Evolutionary conservation across 2,888 invertebrate species (phyloP).

Genomic region (Luperina nickerlii): DNA sequence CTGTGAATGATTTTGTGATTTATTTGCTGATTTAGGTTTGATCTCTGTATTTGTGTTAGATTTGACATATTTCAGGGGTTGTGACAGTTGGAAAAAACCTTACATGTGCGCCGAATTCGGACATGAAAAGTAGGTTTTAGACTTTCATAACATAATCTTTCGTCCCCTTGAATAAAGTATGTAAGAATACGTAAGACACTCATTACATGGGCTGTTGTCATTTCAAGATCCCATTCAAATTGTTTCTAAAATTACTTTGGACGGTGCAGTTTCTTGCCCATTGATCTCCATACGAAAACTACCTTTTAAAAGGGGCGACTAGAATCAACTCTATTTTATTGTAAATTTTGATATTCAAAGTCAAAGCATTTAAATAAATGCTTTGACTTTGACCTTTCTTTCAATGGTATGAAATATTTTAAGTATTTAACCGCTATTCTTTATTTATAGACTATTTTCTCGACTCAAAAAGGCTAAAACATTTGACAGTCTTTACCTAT

Average conservation of each 20-base stretch:
- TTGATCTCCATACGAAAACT: background rate
- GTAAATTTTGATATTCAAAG: background rate
- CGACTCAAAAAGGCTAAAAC: too few relatives aligned
- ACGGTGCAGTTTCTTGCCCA: background rate
- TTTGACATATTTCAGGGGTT: background rate
- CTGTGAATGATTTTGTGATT: slow-evolving; percentile 21
- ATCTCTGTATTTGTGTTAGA: background rate
- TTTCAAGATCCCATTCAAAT: background rate
- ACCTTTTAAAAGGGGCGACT: background rate
- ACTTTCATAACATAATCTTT: background rate
- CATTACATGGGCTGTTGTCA: background rate
- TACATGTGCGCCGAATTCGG: background rate
- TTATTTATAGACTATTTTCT: background rate
- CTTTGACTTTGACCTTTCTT: background rate
- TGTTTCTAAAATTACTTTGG: background rate
- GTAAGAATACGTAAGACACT: background rate
- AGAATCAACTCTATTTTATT: background rate
- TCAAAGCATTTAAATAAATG: too few relatives aligned
- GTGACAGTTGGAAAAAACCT: background rate
- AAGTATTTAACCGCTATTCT: background rate
- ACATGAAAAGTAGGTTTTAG: background rate
- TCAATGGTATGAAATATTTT: background rate
- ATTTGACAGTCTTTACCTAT: background rate
- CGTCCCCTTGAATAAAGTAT: background rate
- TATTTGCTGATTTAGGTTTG: slow-evolving; percentile 4